Evolutionary conservation across 2,113 vertebrate species (phyloP).

Genomic region (Boulengeromyrus knoepffleri): DNA sequence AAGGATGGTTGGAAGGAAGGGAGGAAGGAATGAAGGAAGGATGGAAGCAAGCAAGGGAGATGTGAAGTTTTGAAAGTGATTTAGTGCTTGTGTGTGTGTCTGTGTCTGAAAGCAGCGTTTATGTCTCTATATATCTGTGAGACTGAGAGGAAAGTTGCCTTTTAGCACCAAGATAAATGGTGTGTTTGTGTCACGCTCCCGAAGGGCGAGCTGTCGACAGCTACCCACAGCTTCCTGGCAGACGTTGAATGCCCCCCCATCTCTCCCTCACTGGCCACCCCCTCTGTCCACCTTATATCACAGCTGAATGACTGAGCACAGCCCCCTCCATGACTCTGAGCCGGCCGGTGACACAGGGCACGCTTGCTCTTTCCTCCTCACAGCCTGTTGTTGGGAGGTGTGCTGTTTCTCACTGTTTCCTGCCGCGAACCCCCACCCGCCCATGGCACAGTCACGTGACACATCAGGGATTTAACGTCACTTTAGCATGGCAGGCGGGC

Average conservation of each 20-base stretch:
- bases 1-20: not conserved
- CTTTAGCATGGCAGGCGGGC: not conserved
- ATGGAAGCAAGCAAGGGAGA: not conserved
- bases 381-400: not conserved
- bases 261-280: slow-evolving; percentile 10
- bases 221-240: slow-evolving; percentile 38
- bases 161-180: slow-evolving; percentile 58
- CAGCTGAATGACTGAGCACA: slow-evolving; percentile 39
- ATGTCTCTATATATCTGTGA: slow-evolving; percentile 28
- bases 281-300: slow-evolving; percentile 23
- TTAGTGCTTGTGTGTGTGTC: not conserved
- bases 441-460: not conserved
- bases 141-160: slow-evolving; percentile 41
- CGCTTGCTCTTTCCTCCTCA: no score
- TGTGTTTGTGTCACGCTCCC: slow-evolving; percentile 46
- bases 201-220: slow-evolving; percentile 38
- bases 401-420: not conserved
- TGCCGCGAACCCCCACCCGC: not conserved
- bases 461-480: not conserved
- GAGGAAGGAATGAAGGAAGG: no score
- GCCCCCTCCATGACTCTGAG: slow-evolving; percentile 19
- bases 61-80: not conserved
- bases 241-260: slow-evolving; percentile 35
- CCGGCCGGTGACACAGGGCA: not conserved
- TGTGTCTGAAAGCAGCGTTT: not conserved